These are phyloP conservation scores for Benthosema pterotum DNA, from an alignment of 2,797 vertebrate species.

Conservation along the genomic window DNA sequence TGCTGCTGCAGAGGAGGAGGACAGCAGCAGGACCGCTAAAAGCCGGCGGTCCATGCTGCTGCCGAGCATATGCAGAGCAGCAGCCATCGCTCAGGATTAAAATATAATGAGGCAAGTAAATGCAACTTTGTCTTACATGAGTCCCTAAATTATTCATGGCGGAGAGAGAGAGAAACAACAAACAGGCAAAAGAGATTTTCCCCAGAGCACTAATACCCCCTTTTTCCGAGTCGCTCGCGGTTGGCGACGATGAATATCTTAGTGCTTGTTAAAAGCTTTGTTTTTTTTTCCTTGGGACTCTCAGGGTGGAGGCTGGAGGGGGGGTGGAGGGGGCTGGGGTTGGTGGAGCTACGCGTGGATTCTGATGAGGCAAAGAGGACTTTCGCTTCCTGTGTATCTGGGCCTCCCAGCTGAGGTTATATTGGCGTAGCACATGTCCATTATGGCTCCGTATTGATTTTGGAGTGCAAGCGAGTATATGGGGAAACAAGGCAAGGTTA, in stretches of 20 bases:
- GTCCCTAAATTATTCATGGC: slow-evolving; percentile 81
- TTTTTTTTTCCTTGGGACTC: slow-evolving; percentile 62
- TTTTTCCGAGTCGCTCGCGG: slow-evolving; percentile 65
- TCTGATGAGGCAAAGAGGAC: too few relatives aligned
- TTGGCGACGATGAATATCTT: slow-evolving; percentile 74
- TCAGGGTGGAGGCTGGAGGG: not conserved
- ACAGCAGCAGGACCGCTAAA: slow-evolving; percentile 59
- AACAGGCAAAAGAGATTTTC: slow-evolving; percentile 60
- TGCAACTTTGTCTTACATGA: slow-evolving; percentile 81
- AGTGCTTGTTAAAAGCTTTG: slow-evolving; percentile 69
- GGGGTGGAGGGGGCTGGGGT: too few relatives aligned
- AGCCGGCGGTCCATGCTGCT: slow-evolving; percentile 42
- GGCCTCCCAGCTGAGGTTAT: slow-evolving; percentile 34
- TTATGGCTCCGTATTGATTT: slow-evolving; percentile 58
- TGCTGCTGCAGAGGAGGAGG: slow-evolving; percentile 19
- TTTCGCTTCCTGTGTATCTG: slow-evolving; percentile 39
- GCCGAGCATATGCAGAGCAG: slow-evolving; percentile 61
- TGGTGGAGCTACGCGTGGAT: too few relatives aligned
- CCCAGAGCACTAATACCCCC: slow-evolving; percentile 59
- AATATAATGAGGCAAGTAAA: slow-evolving; percentile 82
- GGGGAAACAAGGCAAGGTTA: slow-evolving; percentile 58
- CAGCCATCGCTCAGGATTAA: slow-evolving; percentile 76
- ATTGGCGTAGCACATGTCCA: slow-evolving; percentile 38
- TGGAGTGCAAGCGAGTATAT: slow-evolving; percentile 16
- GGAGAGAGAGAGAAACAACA: slow-evolving; percentile 56